These are phyloP conservation scores for Crematogaster levior DNA, from an alignment of 2,888 invertebrate genomes.

Conservation along the genomic window DNA sequence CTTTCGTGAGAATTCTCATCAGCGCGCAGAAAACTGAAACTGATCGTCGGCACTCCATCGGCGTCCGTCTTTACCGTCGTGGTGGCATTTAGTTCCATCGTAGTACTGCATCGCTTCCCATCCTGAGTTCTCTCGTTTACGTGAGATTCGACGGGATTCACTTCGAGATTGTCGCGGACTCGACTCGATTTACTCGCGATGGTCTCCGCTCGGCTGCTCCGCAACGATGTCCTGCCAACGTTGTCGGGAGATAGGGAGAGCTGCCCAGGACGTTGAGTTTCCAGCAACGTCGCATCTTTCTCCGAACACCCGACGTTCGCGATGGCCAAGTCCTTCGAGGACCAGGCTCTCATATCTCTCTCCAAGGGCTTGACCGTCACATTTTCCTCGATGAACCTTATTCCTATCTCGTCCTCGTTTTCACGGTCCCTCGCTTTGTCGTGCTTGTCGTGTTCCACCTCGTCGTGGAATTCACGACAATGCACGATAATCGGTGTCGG, in stretches of 20 bases:
- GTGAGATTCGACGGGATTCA: neutral
- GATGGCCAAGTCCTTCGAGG: neutral
- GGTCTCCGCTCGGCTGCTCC: conserved; percentile 71
- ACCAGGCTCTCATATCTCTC: neutral
- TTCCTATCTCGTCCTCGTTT: neutral
- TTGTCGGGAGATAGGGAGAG: neutral
- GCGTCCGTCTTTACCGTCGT: conserved; percentile 76
- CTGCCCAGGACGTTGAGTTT: too few relatives aligned
- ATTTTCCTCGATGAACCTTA: neutral
- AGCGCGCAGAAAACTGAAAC: conserved; percentile 80
- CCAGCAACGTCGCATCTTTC: too few relatives aligned
- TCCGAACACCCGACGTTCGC: neutral
- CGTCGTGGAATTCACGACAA: conserved; percentile 70
- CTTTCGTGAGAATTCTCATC: conserved; percentile 57
- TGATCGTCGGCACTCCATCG: conserved; percentile 81
- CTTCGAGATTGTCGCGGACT: conserved; percentile 45
- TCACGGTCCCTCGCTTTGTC: neutral
- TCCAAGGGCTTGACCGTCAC: neutral
- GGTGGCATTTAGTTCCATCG: conserved; percentile 80
- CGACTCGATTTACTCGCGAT: conserved; percentile 69
- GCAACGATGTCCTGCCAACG: conserved; percentile 60
- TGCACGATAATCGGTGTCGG: conserved; percentile 81
- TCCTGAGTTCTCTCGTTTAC: neutral
- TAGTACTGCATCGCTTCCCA: conserved; percentile 76
- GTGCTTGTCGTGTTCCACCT: neutral